phyloP scores from a whole-genome alignment of 2,113 vertebrate species.

The Peromyscus maniculatus region DNA sequence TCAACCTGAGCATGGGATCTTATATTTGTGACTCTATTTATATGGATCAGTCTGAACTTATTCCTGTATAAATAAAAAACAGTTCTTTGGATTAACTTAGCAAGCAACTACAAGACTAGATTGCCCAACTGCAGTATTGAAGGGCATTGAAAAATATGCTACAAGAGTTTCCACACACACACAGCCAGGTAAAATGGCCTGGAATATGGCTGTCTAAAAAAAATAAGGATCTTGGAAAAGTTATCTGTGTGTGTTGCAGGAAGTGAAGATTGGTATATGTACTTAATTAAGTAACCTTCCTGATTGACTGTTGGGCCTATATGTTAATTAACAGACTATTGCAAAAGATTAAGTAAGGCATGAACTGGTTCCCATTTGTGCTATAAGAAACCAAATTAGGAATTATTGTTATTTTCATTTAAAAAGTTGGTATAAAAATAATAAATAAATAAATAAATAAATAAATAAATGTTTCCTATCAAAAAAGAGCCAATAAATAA shows the following conservation, averaged over 20 bases:
- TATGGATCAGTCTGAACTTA: not conserved
- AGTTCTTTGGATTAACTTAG: not conserved
- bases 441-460: not conserved
- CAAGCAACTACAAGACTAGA: not conserved
- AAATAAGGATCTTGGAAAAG: not conserved
- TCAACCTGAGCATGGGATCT: not conserved
- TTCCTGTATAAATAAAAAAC: not conserved
- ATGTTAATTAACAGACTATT: not conserved
- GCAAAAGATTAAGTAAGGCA: not conserved
- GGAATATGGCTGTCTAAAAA: not conserved
- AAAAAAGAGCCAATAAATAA: not conserved
- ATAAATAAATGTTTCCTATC: not conserved
- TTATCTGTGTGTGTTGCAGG: not conserved
- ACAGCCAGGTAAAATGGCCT: not conserved
- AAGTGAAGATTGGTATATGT: not conserved
- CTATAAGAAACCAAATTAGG: not conserved
- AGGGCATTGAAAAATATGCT: not conserved
- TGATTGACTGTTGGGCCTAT: not conserved
- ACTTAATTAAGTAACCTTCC: not conserved
- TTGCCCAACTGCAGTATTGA: not conserved
- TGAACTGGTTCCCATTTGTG: not conserved
- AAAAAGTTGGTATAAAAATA: conserved; percentile 48
- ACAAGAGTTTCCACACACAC: not conserved
- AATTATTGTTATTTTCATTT: conserved; percentile 7
- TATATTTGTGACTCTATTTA: not conserved